Conservation (phyloP, 2,888 invertebrate species). For the Lumbricus terrestris region DNA sequence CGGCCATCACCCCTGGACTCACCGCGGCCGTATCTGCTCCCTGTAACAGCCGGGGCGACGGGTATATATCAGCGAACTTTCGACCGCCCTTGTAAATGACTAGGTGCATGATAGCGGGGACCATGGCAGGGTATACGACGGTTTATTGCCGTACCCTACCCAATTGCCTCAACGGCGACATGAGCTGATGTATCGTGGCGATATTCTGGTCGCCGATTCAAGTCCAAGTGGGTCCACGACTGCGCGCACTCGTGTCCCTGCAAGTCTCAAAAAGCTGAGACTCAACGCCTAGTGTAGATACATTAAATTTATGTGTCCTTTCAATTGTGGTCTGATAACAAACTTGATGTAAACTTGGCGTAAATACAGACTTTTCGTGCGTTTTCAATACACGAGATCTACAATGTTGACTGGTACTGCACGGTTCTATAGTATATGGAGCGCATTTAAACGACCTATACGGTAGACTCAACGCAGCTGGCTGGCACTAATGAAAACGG, state of each 20-base stretch:
- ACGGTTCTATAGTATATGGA: too few relatives aligned
- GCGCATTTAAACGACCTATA: too few relatives aligned
- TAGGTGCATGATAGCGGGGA: too few relatives aligned
- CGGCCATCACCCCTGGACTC: background rate
- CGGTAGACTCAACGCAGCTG: too few relatives aligned
- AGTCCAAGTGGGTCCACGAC: background rate
- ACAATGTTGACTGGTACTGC: background rate
- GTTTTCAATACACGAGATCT: background rate
- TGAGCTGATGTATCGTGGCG: background rate
- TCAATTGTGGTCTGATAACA: background rate
- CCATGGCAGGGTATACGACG: background rate
- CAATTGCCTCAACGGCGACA: background rate
- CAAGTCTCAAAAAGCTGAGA: background rate
- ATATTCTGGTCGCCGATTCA: background rate
- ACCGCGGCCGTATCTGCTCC: background rate
- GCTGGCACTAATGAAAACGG: too few relatives aligned
- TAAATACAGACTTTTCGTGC: background rate
- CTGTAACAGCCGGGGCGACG: background rate
- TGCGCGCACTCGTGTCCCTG: background rate
- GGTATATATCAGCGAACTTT: background rate
- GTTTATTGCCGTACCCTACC: background rate
- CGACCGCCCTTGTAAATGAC: slow-evolving; percentile 3
- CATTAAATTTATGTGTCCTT: background rate
- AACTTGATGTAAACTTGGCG: background rate
- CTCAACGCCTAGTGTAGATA: background rate